phyloP scores from a whole-genome alignment of 37 sponge, comb jelly and placozoan species.

The Diacarnus erythraeanus region DNA sequence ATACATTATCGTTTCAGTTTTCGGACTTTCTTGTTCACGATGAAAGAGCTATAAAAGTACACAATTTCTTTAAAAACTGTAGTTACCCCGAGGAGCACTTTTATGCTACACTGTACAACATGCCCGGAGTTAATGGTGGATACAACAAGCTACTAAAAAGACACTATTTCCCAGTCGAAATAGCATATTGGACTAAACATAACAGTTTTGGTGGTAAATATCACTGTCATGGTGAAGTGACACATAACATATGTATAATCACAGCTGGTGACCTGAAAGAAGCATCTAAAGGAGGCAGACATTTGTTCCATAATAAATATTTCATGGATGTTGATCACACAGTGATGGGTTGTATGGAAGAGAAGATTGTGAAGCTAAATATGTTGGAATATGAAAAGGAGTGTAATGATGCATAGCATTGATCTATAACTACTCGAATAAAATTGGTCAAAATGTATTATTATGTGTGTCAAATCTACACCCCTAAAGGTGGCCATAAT shows the following conservation, averaged over 20 bases:
- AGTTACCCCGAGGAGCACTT: conserved; percentile 32
- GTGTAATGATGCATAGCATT: background rate
- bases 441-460: no score
- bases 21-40: background rate
- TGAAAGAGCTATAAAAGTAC: background rate
- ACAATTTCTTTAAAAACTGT: background rate
- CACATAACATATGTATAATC: conserved; percentile 8
- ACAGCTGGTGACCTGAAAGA: conserved; percentile 3
- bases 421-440: no score
- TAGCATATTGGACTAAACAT: background rate
- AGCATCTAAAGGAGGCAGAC: background rate
- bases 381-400: conserved; percentile 31
- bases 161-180: background rate
- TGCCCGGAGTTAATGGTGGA: conserved; percentile 28
- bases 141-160: background rate
- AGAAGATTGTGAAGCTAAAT: conserved; percentile 25
- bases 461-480: no score
- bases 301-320: conserved; percentile 56
- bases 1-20: background rate
- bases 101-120: conserved; percentile 16
- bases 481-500: no score
- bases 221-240: background rate
- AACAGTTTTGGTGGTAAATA: background rate
- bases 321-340: conserved; percentile 40
- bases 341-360: conserved; percentile 54